Base-by-base conservation (phyloP, 2,888 invertebrate species). In the Campopleginae sp. region DNA sequence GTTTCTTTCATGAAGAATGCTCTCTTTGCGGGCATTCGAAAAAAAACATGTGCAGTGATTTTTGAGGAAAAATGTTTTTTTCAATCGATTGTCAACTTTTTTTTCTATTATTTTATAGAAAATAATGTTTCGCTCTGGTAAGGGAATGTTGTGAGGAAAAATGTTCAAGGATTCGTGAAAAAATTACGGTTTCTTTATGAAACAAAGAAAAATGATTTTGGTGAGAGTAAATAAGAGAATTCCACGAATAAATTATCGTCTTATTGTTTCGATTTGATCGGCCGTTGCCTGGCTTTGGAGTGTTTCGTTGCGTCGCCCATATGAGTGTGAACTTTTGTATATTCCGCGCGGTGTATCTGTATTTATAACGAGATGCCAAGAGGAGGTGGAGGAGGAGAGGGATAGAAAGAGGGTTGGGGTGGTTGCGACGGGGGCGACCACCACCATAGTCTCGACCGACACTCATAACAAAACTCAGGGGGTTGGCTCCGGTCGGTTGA, bases 321-420 rank as follows among this genome's bases (percentile, higher is more conserved):
- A 80, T 78, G 44, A 66, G 48, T 42, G 42, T 42, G n/a, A 38
- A 54, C 76, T 48, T 19, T 75, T 54, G 72, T 63, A 51, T 75
- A 71, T 81, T 33, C 63, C n/a, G 14, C 71, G n/a, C n/a, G n/a
- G n/a, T 80, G 86, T 80, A 82, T 79, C 82, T 85, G 82, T 85
- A 85, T 85, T 85, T 76, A 85, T 82, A 85, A 85, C 82, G 85
- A 72, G 86, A 80, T 80, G 75, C 77, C 84, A 63, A 70, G 72
- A 81, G 74, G 63, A 54, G 66, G 48, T 2, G 81, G 68, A 66
- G 66, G 48, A 44, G 70, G 82, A 71, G 79, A 71, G 61, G 79
- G 46, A 72, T 58, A 79, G 78, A 61, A 79, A 76, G 78, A 77
- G 84, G 82, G 75, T 77, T 84, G 80, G 66, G 79, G 65, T 61